phyloP scores from a whole-genome alignment of 64 coral and sea anemone species.

The Trachythela sp. region DNA sequence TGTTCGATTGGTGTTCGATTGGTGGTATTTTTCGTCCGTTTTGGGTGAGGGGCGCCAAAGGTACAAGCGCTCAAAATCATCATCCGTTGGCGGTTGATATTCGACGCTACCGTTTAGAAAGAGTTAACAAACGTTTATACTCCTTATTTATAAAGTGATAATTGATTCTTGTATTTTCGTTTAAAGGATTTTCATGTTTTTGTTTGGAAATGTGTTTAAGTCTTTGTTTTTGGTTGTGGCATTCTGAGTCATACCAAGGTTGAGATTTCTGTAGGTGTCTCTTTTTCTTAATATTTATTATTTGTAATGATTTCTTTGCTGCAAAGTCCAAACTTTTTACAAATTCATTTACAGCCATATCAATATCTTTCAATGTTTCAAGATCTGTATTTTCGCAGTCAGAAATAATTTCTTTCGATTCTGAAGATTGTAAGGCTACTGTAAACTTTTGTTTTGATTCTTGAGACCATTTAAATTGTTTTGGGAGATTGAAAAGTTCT shows the following conservation, averaged over 20 bases:
- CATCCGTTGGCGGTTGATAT: too few relatives aligned
- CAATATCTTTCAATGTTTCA: too few relatives aligned
- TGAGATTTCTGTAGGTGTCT: too few relatives aligned
- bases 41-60: too few relatives aligned
- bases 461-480: slow-evolving; percentile 32
- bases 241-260: slow-evolving; percentile 30
- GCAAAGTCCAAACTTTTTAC: slow-evolving; percentile 15
- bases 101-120: too few relatives aligned
- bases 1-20: too few relatives aligned
- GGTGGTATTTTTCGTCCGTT: too few relatives aligned
- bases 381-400: slow-evolving; percentile 12
- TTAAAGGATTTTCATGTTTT: slow-evolving; percentile 8
- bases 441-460: too few relatives aligned
- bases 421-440: neutral
- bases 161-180: neutral
- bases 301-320: slow-evolving; percentile 35
- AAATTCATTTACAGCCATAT: neutral
- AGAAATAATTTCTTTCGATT: slow-evolving; percentile 22
- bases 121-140: slow-evolving; percentile 17
- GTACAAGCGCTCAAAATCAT: too few relatives aligned
- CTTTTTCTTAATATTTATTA: slow-evolving; percentile 22
- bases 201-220: neutral
- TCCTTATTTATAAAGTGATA: neutral
- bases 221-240: neutral
- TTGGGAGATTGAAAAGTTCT: neutral